These are phyloP conservation scores for Nomada goodeniana DNA, from an alignment of 2,888 invertebrate species.

Conservation along the genomic window DNA sequence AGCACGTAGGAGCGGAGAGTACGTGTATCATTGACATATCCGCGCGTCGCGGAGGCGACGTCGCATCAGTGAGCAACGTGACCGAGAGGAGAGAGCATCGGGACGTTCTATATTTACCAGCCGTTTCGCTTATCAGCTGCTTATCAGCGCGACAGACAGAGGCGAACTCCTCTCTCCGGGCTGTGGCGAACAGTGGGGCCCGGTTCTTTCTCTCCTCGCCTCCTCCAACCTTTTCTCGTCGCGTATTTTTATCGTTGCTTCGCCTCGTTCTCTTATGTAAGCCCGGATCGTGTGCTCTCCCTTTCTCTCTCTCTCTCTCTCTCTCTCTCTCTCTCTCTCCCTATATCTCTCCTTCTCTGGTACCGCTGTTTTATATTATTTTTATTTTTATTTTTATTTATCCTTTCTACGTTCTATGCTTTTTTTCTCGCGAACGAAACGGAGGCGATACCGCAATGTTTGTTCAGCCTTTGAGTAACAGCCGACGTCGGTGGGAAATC, in stretches of 20 bases:
- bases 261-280: constrained; percentile 42
- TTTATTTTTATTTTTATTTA: not conserved
- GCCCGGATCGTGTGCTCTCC: constrained; percentile 7
- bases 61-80: constrained; percentile 47
- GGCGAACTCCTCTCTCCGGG: constrained; percentile 44
- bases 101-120: constrained; percentile 71
- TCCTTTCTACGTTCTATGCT: not conserved
- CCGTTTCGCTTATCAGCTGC: constrained; percentile 72
- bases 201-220: constrained; percentile 32
- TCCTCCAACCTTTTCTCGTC: constrained; percentile 16
- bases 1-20: not conserved
- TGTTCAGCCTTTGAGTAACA: not conserved
- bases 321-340: not conserved
- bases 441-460: not conserved
- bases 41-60: constrained; percentile 27
- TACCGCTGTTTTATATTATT: not conserved
- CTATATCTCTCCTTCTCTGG: not conserved
- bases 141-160: constrained; percentile 74
- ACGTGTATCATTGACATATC: constrained; percentile 24
- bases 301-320: not conserved
- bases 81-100: constrained; percentile 59
- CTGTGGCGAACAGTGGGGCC: constrained; percentile 41
- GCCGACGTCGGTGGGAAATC: not conserved
- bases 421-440: not conserved
- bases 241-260: constrained; percentile 34